Base-by-base conservation (phyloP, 2,888 invertebrate genomes). In the Syrista parreyssii region DNA sequence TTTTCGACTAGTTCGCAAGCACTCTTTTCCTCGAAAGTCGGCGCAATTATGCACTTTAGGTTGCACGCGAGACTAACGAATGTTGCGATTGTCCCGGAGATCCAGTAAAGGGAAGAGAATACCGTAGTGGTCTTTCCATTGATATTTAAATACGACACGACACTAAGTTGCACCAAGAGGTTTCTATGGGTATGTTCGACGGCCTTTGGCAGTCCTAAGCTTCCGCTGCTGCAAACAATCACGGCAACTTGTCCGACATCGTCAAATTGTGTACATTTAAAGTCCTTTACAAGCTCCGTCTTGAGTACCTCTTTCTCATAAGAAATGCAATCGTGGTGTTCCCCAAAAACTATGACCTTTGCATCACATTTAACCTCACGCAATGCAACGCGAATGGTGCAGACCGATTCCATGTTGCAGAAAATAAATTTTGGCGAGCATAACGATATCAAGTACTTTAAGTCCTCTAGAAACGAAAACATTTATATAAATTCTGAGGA, bases 191-290 rank as follows among this genome's bases (percentile, higher is more conserved):
- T 84, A 1, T 89, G 74, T 4, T 87, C 82, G 0, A 87, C 86
- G 1, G 87, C 89, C 36, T 91, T 91, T 0, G 91, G 88, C 9
- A 86, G 35, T 0, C 89, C 90, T 0, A 89, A 90, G 0, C 88
- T 89, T 1, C 91, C 91, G 0, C 91, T 91, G 0, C 90, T 89
- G 69, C 86, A 90, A 2, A 90, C 34, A 3, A 91, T 84, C 11
- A 84, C 30, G 0, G 85, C 85, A 0, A 87, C 84, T n/a, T 84
- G 75, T 0, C 79, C 76, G 1, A 76, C 78, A 68, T 79, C 68
- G 75, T 73, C 12, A 32, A 83, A 77, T 68, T 78, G 40, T 12
- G 81, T 76, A 6, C 31, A 32, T 69, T 69, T 30, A 9, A 69
- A 69, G 23, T 75, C 71, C 12, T 68, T 35, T 3, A 4, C 4